Evolutionary conservation across 1,140 invertebrate species (phyloP), one percentile per base, ranked within the genome.

Genomic region (Diachasmimorpha longicaudata): DNA sequence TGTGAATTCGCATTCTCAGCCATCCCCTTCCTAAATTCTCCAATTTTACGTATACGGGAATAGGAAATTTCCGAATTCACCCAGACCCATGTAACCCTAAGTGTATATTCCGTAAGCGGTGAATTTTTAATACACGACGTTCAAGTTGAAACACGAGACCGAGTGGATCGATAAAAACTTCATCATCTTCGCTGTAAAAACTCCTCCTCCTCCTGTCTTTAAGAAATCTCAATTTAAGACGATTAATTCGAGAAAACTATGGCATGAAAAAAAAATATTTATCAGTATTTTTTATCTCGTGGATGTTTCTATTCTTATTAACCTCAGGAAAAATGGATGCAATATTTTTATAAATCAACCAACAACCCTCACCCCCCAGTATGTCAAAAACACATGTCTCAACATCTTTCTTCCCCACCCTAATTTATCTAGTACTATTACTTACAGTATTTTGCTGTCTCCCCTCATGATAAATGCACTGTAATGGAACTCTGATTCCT

Each of bases 401-500:
- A 31, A 31, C 6, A 6, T 31, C 31, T 31, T 31, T 3, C 2
- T 31, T 31, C 6, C 31, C 2, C 2, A 31, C 31, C 2, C 31
- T 31, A 31, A 6, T 31, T 31, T 31, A 3, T 31, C 31, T 31
- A 31, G 31, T 31, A 31, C 6, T 31, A 31, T 31, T 63, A 63
- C 58, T 63, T 63, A 63, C 58, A 63, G 1, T 31, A 63, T 63
- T 42, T 25, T 69, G 36, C 31, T 11, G 72, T 23, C 23, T 71
- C 42, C 70, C 19, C 31, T 31, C 31, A 23, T 31, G 74, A 70
- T 77, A 67, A 72, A 48, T 70, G 67, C 74, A 76, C 79, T 79
- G 77, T 31, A 31, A 31, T 31, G 31, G 31, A 31, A 79, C 73
- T 77, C 63, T 78, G 63, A 81, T 82, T 75, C 81, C 82, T 81